A percentile compares a stretch with the other conserved stretches of the same genome.
These are phyloP conservation scores for Lamprologus ornatipinnis DNA, from an alignment of 2,113 vertebrate species.

Conservation along the genomic window DNA sequence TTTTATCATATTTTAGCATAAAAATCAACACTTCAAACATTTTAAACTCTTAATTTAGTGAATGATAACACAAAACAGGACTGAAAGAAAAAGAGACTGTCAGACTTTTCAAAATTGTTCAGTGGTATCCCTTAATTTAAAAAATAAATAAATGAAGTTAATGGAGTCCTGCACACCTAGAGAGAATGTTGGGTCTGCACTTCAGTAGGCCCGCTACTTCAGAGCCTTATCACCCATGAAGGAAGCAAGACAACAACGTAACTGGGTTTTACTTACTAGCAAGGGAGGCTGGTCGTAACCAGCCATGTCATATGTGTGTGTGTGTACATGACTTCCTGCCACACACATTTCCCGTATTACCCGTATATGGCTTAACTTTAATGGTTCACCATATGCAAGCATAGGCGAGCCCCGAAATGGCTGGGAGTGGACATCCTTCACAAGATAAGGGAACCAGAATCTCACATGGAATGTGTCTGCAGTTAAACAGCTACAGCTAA, in stretches of 20 bases:
- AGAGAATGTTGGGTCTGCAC: background rate
- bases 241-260: background rate
- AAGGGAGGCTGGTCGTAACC: background rate
- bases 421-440: background rate
- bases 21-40: constrained; percentile 29
- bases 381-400: background rate
- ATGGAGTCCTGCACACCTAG: background rate
- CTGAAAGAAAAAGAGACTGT: background rate
- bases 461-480: background rate
- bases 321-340: background rate
- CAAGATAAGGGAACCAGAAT: background rate
- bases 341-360: background rate
- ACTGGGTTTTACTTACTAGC: background rate
- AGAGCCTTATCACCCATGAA: background rate
- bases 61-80: background rate
- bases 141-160: background rate
- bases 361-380: background rate
- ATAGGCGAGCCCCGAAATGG: background rate
- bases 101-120: background rate
- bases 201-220: background rate
- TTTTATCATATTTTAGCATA: constrained; percentile 41
- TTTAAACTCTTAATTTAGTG: constrained; percentile 14
- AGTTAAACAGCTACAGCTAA: background rate
- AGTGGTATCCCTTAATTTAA: background rate
- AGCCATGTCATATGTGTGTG: background rate